Evolutionary conservation across 2,113 vertebrate species (phyloP).

Genomic region (Labrus mixtus): DNA sequence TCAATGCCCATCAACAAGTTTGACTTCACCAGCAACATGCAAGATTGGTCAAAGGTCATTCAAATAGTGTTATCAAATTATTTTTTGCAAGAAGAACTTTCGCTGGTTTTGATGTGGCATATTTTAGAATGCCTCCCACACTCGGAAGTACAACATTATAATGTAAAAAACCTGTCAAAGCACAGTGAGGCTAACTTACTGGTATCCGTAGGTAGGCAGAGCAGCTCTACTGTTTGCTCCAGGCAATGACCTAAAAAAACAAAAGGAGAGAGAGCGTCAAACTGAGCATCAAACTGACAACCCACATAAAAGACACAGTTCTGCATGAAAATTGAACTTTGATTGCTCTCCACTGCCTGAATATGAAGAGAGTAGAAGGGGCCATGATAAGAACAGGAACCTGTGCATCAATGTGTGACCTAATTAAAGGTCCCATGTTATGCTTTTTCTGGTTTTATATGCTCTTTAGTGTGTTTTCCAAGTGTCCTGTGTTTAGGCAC

Average conservation of each 20-base stretch:
- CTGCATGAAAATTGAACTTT: conserved; percentile 21
- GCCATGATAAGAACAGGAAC: not conserved
- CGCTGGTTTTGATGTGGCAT: conserved; percentile 4
- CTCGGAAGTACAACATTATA: not conserved
- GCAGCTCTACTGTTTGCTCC: conserved; percentile 55
- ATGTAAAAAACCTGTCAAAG: conserved; percentile 29
- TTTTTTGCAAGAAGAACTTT: not conserved
- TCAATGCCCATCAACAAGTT: conserved; percentile 27
- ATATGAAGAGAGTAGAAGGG: conserved; percentile 15
- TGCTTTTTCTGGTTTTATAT: too few relatives aligned
- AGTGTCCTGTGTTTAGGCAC: too few relatives aligned
- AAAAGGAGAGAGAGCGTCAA: conserved; percentile 48
- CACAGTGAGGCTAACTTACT: conserved; percentile 47
- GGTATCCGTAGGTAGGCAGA: conserved; percentile 56
- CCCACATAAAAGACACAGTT: conserved; percentile 35
- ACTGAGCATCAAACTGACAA: conserved; percentile 43
- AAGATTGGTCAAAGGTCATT: not conserved
- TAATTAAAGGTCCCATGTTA: too few relatives aligned
- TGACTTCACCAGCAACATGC: not conserved
- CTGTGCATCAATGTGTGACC: not conserved
- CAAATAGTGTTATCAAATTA: not conserved
- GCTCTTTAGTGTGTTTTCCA: too few relatives aligned
- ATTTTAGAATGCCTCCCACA: conserved; percentile 13
- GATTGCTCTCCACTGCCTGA: conserved; percentile 18
- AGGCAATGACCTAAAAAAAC: conserved; percentile 62